A percentile compares a stretch with the other conserved stretches of the same genome.
These are phyloP conservation scores for Drosophila mimica DNA, from an alignment of 2,888 invertebrate genomes.

Conservation along the genomic window DNA sequence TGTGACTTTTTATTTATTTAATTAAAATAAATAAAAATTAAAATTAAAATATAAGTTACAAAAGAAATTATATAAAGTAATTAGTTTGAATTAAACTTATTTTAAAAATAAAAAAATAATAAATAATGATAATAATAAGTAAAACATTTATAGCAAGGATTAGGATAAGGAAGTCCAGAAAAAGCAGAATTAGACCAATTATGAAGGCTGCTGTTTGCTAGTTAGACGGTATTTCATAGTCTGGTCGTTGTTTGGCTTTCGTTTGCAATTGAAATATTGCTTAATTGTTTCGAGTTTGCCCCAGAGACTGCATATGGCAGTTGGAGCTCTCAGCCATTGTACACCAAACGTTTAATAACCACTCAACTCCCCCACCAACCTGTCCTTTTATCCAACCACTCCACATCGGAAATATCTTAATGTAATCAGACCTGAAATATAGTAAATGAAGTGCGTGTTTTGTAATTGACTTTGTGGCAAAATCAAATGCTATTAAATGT, in stretches of 20 bases:
- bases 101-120: not conserved
- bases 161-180: not conserved
- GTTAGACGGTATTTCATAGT: conserved; percentile 4
- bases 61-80: not conserved
- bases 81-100: not conserved
- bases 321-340: conserved; percentile 1
- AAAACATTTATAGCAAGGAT: not conserved
- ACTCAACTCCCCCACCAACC: not conserved
- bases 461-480: conserved; percentile 27
- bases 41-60: not conserved
- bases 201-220: not conserved
- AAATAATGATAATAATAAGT: not conserved
- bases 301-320: conserved; percentile 10
- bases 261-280: not conserved
- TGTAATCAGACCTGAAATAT: conserved; percentile 41
- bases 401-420: conserved; percentile 39
- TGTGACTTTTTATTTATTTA: no score
- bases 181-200: not conserved
- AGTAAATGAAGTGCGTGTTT: conserved; percentile 37
- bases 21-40: no score
- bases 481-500: conserved; percentile 12
- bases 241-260: not conserved
- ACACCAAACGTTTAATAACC: conserved; percentile 6
- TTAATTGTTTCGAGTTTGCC: conserved; percentile 16
- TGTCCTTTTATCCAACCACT: not conserved